A percentile compares a stretch with the other conserved stretches of the same genome.
These are phyloP conservation scores for Bufo bufo DNA, from an alignment of 2,113 vertebrate genomes.

Conservation along the genomic window DNA sequence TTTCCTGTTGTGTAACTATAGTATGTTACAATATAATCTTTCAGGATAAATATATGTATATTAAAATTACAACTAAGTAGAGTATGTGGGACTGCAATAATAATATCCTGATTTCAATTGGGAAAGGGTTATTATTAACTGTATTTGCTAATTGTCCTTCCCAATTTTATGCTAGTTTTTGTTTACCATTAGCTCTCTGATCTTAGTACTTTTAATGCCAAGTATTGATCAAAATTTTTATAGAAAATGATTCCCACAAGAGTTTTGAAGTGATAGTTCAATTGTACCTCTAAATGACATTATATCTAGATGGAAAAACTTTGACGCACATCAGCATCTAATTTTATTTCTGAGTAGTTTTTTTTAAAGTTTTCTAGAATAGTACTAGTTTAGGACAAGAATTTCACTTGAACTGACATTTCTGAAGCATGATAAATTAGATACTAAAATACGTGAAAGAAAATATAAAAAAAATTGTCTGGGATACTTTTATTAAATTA, in stretches of 20 bases:
- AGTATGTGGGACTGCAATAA: background rate
- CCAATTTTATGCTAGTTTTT: slow-evolving; percentile 21
- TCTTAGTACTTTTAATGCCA: slow-evolving; percentile 13
- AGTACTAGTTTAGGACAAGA: background rate
- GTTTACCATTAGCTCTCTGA: slow-evolving; percentile 18
- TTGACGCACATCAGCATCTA: slow-evolving; percentile 17
- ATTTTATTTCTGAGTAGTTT: background rate
- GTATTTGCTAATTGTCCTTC: slow-evolving; percentile 9
- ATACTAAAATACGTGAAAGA: no score
- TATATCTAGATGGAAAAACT: slow-evolving; percentile 23
- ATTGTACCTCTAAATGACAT: slow-evolving; percentile 36
- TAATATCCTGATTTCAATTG: background rate
- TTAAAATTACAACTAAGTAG: background rate
- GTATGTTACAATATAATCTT: background rate
- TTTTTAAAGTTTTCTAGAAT: background rate
- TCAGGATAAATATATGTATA: background rate
- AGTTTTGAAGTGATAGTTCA: slow-evolving; percentile 30
- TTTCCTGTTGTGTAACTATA: background rate
- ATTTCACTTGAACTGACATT: background rate
- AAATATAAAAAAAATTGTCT: no score
- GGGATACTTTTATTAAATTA: no score
- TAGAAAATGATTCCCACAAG: slow-evolving; percentile 34
- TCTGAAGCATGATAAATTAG: no score
- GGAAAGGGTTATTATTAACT: background rate
- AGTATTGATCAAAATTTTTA: slow-evolving; percentile 44